These are phyloP conservation scores for Polydrusus tereticollis DNA, from an alignment of 2,888 invertebrate species.

Conservation along the genomic window DNA sequence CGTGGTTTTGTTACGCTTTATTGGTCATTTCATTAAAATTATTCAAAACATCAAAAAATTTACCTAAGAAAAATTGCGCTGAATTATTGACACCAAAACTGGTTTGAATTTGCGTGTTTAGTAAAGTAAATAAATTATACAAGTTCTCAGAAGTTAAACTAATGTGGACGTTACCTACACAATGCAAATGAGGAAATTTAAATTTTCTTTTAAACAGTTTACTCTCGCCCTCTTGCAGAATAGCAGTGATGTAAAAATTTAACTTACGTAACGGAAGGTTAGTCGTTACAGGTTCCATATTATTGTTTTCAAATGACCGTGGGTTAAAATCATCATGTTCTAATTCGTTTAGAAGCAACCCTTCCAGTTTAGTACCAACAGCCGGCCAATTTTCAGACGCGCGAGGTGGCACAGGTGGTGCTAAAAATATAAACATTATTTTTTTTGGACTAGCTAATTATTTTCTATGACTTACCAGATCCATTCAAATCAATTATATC, in stretches of 20 bases:
- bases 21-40: neutral
- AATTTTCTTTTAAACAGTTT: too few relatives aligned
- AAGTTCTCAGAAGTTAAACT: neutral
- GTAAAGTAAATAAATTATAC: neutral
- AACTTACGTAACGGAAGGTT: conserved; percentile 80
- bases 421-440: conserved; percentile 57
- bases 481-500: conserved; percentile 60
- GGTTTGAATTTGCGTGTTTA: neutral
- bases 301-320: conserved; percentile 80
- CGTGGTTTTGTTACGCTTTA: neutral
- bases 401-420: conserved; percentile 69
- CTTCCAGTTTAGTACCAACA: conserved; percentile 84
- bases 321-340: conserved; percentile 93
- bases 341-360: conserved; percentile 82
- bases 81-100: neutral
- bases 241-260: neutral
- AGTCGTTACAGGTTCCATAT: conserved; percentile 52
- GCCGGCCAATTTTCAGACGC: conserved; percentile 71
- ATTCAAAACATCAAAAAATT: neutral
- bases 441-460: too few relatives aligned
- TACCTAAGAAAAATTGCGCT: neutral
- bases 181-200: too few relatives aligned
- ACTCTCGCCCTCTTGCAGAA: too few relatives aligned
- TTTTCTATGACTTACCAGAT: conserved; percentile 32
- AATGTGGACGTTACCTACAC: too few relatives aligned